phyloP scores from a whole-genome alignment of 2,113 vertebrate genomes.

The Bufo bufo region DNA sequence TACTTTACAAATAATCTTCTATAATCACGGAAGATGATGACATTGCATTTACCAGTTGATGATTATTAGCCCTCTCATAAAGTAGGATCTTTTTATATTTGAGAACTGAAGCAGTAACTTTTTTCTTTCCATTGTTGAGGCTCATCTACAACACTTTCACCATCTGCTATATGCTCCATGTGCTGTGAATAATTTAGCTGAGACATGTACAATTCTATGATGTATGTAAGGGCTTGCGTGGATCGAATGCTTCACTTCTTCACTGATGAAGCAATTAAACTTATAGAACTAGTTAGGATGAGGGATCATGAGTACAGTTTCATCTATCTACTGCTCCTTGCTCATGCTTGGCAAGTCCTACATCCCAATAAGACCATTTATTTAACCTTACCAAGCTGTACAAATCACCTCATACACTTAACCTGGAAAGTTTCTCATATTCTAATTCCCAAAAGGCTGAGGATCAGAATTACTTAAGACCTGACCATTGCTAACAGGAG shows the following conservation, averaged over 20 bases:
- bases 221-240: slow-evolving; percentile 52
- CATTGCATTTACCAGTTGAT: background rate
- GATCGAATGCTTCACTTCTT: slow-evolving; percentile 57
- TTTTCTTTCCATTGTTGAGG: slow-evolving; percentile 23
- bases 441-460: background rate
- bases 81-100: background rate
- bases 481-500: slow-evolving; percentile 26
- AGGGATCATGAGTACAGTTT: slow-evolving; percentile 35
- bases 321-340: slow-evolving; percentile 50
- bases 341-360: slow-evolving; percentile 41
- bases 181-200: slow-evolving; percentile 48
- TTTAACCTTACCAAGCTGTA: slow-evolving; percentile 27
- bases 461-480: background rate
- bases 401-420: slow-evolving; percentile 26
- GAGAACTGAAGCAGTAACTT: background rate
- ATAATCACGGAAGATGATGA: background rate
- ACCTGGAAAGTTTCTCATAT: slow-evolving; percentile 17
- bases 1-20: background rate
- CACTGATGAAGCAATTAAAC: slow-evolving; percentile 58
- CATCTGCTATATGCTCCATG: slow-evolving; percentile 49
- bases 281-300: slow-evolving; percentile 38
- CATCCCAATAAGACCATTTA: slow-evolving; percentile 32
- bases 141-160: slow-evolving; percentile 3
- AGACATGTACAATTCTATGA: slow-evolving; percentile 52
- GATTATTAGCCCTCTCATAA: background rate